Evolutionary conservation across 2,113 vertebrate genomes (phyloP), one percentile per base, ranked within the genome.

Genomic region (Crotalus horridus): DNA sequence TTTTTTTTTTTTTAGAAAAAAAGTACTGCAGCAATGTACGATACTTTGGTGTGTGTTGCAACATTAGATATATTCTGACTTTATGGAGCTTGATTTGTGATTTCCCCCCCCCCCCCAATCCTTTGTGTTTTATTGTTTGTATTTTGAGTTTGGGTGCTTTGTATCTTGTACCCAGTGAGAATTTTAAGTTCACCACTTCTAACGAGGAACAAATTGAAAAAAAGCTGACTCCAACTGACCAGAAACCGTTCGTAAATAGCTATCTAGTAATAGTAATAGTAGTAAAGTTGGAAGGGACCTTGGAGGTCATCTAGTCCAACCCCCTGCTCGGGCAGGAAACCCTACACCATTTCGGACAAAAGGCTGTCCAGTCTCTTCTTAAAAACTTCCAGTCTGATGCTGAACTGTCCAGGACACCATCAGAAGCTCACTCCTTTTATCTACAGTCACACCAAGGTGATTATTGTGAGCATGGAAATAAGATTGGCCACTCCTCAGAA

Each of bases 101-200:
- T 74, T 33, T 33, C 0, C 2, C 6, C 21, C 2, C 4, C 0
- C 2, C 6, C 21, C 2, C 4, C 6, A 17, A 33, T 2, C 13
- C 29, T 69, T 69, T 69, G 29, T 69, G 64, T 74, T 33, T 74
- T 74, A 33, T 33, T 33, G n/a, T 33, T 74, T 33, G 64, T 33
- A 74, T 74, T 74, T 33, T 74, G 29, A 33, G n/a, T 33, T 17
- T 74, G 29, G 64, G 26, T 17, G 64, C 29, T 69, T n/a, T 33
- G 4, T 74, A 33, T 17, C n/a, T 33, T 17, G n/a, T 33, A 74
- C 64, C n/a, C 64, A 74, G n/a, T 17, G 64, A 74, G 64, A 74
- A 74, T 74, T 74, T 74, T 74, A 33, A 74, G n/a, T 74, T 33
- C n/a, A 17, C 12, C 12, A 33, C 13, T 74, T 33, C 29, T 33